phyloP scores from a whole-genome alignment of 2,888 invertebrate genomes.

The Drymonia ruficornis region DNA sequence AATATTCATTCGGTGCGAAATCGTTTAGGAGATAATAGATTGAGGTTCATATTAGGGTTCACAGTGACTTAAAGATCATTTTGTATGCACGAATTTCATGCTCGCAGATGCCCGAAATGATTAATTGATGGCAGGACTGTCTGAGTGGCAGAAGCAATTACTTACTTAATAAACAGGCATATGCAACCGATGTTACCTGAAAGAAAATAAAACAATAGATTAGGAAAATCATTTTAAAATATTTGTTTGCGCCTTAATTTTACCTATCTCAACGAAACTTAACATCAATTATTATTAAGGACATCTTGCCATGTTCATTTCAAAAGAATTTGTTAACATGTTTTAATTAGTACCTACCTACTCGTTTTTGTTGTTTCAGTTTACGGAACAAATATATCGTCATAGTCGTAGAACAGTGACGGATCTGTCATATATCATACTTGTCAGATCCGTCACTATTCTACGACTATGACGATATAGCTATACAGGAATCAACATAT shows the following conservation, averaged over 20 bases:
- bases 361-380: too few relatives aligned
- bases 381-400: too few relatives aligned
- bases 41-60: slow-evolving; percentile 75
- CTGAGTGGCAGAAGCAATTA: slow-evolving; percentile 29
- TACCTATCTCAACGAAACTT: too few relatives aligned
- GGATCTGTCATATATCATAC: too few relatives aligned
- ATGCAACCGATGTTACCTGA: slow-evolving; percentile 26
- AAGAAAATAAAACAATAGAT: slow-evolving; percentile 17
- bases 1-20: slow-evolving; percentile 82
- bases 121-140: slow-evolving; percentile 56
- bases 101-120: slow-evolving; percentile 51
- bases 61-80: slow-evolving; percentile 74
- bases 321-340: too few relatives aligned
- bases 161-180: slow-evolving; percentile 25
- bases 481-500: too few relatives aligned
- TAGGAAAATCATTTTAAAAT: neutral
- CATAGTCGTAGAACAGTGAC: too few relatives aligned
- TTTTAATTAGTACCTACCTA: too few relatives aligned
- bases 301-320: too few relatives aligned
- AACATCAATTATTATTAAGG: too few relatives aligned
- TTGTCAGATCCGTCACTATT: too few relatives aligned
- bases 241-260: neutral
- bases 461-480: too few relatives aligned
- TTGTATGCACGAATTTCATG: slow-evolving; percentile 62
- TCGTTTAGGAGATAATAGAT: slow-evolving; percentile 82